These are phyloP conservation scores for Hyperopisus bebe DNA, from an alignment of 2,113 vertebrate species.

Conservation along the genomic window DNA sequence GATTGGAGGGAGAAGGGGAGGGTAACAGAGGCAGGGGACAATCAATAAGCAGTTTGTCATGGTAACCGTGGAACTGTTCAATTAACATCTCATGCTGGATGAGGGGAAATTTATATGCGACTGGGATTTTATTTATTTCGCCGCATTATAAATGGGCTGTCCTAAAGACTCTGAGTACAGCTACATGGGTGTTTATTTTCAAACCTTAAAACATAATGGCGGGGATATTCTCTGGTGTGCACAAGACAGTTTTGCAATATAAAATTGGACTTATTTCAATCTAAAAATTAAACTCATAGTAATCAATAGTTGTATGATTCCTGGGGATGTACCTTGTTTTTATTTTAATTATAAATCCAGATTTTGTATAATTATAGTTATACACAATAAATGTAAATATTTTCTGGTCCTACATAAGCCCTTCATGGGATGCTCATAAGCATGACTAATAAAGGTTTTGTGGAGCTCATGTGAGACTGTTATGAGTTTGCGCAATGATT, in stretches of 20 bases:
- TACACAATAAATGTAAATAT: background rate
- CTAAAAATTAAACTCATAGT: background rate
- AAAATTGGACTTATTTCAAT: background rate
- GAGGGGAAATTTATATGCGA: conserved; percentile 11
- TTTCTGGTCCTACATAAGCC: background rate
- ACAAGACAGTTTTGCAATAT: background rate
- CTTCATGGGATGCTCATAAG: background rate
- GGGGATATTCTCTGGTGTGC: background rate
- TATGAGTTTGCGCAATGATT: background rate
- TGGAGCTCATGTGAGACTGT: background rate
- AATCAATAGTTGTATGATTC: background rate
- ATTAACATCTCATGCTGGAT: conserved; percentile 70
- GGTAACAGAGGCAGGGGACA: conserved; percentile 34
- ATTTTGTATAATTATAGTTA: background rate
- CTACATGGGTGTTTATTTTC: background rate
- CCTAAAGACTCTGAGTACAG: background rate
- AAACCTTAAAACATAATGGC: background rate
- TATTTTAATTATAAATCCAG: background rate
- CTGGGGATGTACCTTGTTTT: background rate
- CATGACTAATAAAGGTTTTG: background rate
- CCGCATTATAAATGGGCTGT: conserved; percentile 28
- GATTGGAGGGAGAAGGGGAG: conserved; percentile 49
- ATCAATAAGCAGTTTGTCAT: conserved; percentile 83
- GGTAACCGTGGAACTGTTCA: conserved; percentile 84
- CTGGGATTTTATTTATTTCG: conserved; percentile 73